Conservation (phyloP, 2,113 vertebrate genomes). For the Corythornis madagascariensis region DNA sequence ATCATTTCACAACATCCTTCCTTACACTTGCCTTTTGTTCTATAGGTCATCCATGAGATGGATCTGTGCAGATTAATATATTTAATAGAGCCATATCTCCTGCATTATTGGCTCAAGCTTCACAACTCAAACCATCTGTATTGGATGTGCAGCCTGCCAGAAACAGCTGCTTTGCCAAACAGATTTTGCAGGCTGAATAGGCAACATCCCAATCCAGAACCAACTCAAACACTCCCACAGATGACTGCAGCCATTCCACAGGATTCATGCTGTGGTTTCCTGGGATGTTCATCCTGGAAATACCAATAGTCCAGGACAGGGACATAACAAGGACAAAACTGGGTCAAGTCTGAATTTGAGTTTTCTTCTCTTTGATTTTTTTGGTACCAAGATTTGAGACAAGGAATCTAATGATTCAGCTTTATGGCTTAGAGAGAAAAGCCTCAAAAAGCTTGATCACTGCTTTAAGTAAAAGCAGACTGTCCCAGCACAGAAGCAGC, state of each 20-base stretch:
- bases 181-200: neutral
- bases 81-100: neutral
- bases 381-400: neutral
- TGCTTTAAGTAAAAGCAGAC: conserved; percentile 29
- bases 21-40: neutral
- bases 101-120: neutral
- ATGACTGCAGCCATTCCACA: neutral
- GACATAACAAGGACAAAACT: neutral
- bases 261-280: neutral
- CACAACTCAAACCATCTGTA: conserved; percentile 16
- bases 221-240: neutral
- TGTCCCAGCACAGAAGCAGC: neutral
- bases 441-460: neutral
- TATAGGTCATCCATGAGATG: neutral
- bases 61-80: neutral
- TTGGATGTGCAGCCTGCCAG: neutral
- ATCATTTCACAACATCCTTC: accelerated
- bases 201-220: accelerated
- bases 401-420: neutral
- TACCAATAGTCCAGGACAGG: neutral
- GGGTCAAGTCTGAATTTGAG: neutral
- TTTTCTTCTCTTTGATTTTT: neutral
- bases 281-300: neutral
- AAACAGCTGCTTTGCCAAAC: neutral
- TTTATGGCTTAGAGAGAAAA: neutral